A percentile compares a stretch with the other conserved stretches of the same genome.
These are phyloP conservation scores for Hydraecia micacea DNA, from an alignment of 2,888 invertebrate species.

Conservation along the genomic window DNA sequence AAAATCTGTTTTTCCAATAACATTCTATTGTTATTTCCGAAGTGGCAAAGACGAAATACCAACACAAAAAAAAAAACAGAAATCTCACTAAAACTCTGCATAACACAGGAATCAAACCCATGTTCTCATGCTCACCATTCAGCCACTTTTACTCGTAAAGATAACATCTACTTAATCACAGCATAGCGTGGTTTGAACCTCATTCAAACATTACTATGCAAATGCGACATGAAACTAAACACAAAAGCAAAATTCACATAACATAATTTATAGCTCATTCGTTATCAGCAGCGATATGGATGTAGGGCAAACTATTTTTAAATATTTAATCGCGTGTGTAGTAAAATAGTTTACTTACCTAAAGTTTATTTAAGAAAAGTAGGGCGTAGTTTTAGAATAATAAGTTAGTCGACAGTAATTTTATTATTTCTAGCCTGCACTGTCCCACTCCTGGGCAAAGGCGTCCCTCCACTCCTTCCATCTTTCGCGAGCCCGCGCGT, in stretches of 20 bases:
- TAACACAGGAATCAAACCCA: neutral
- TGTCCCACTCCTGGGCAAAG: no score
- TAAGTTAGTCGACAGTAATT: neutral
- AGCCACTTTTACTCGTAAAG: neutral
- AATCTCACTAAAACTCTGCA: no score
- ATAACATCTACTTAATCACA: slow-evolving; percentile 14
- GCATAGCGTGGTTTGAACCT: slow-evolving; percentile 18
- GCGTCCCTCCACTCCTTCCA: no score
- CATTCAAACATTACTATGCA: slow-evolving; percentile 4
- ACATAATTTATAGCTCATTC: slow-evolving; percentile 20
- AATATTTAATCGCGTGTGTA: slow-evolving; percentile 35
- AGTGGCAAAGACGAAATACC: no score
- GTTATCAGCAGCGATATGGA: slow-evolving; percentile 46
- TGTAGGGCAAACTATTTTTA: slow-evolving; percentile 27
- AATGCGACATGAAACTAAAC: neutral
- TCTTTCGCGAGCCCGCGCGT: no score
- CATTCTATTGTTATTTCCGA: no score
- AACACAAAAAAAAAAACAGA: no score
- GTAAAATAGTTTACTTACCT: slow-evolving; percentile 5
- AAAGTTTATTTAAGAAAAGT: neutral
- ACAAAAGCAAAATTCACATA: slow-evolving; percentile 30
- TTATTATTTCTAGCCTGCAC: no score
- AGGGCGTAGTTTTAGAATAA: neutral
- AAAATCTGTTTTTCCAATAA: no score
- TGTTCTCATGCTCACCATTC: neutral